Evolutionary conservation across 2,888 invertebrate genomes (phyloP), one percentile per base, ranked within the genome.

Genomic region (Megastigmus dorsalis): DNA sequence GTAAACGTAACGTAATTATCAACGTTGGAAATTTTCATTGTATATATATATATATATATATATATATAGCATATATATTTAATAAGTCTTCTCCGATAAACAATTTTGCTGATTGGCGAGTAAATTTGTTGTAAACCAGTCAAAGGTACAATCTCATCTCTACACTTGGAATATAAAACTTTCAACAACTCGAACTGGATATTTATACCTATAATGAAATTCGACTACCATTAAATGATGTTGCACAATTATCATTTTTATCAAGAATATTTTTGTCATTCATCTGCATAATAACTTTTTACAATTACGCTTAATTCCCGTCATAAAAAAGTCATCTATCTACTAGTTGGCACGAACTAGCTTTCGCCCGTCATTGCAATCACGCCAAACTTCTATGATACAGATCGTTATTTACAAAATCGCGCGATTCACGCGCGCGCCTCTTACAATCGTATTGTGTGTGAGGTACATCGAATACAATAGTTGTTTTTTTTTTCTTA

Each of bases 261-360:
- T 74, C 74, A 74, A 74, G 74, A 74, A 74, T 74, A 74, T 62
- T n/a, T n/a, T 74, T 63, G 10, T 62, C 45, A 45, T 73, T 52
- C 57, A 57, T 74, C 33, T 68, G 52, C 68, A 57, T 62, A 62
- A 59, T 62, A 57, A 65, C 65, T 69, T 65, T 74, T 65, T 70
- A 71, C 50, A 69, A 50, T 60, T 45, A 55, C 45, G 45, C 3
- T 38, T 15, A n/a, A n/a, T n/a, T 48, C 4, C 23, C 66, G 30
- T 65, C 30, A 50, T 67, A 66, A 70, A 75, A 75, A 67, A 70
- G 54, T 67, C 63, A 13, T 28, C 38, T 43, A 69, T 45, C 38
- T 69, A 69, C 4, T 33, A 13, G 30, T 74, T 69, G 74, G 48
- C 68, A 74, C 69, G 23, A 59, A 33, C 20, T 65, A 68, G 54